These are phyloP conservation scores for Graptemys geographica DNA, from an alignment of 2,797 vertebrate species.

Conservation along the genomic window DNA sequence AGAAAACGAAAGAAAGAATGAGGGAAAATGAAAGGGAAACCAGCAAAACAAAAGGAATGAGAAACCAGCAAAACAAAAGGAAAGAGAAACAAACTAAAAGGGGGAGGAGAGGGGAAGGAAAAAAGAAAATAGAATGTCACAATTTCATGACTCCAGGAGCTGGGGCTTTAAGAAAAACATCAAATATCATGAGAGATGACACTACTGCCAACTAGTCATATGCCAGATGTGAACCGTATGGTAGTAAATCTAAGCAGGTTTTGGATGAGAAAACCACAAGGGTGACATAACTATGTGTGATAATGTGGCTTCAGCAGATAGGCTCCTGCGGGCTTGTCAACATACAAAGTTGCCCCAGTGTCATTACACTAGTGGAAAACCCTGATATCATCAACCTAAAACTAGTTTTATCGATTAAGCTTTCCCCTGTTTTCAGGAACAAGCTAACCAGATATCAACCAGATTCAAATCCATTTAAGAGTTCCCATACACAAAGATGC, in stretches of 20 bases:
- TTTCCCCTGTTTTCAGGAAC: no score
- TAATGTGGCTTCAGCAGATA: background rate
- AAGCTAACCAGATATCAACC: no score
- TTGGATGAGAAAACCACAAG: background rate
- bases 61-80: no score
- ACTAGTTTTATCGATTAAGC: no score
- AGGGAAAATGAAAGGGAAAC: no score
- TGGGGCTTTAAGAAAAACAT: background rate
- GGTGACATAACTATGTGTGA: background rate
- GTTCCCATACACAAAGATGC: no score
- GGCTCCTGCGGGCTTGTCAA: background rate
- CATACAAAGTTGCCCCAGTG: background rate
- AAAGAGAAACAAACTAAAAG: background rate
- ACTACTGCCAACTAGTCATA: background rate
- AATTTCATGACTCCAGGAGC: background rate
- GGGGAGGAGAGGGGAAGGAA: accelerated
- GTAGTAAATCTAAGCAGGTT: background rate
- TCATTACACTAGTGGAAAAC: no score
- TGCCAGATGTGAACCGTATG: background rate
- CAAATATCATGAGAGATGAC: background rate
- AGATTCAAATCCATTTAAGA: no score
- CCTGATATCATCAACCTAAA: no score
- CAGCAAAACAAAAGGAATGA: no score
- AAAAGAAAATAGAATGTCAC: background rate
- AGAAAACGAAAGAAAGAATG: no score